Base-by-base conservation (phyloP, 2,888 invertebrate species). In the Mermis nigrescens region DNA sequence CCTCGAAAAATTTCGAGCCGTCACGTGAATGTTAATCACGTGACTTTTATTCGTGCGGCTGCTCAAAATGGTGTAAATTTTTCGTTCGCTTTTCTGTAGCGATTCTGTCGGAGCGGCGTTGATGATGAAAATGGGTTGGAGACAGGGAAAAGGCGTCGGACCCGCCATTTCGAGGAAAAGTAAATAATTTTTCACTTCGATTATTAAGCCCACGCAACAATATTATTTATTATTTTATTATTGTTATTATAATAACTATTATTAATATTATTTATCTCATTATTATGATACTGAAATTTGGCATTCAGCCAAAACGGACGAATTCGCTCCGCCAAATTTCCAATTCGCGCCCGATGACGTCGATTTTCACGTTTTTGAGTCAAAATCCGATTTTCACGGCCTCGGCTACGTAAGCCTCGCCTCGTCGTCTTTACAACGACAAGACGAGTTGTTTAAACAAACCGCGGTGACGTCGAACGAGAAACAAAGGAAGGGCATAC, bases 111-210 rank as follows among this genome's bases (percentile, higher is more conserved):
- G 94, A 0, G 82, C 89, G 51, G 79, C 80, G 62, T 80, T 98
- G 68, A 76, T 98, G 45, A 82, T 83, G 58, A 82, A 82, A 64
- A 87, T 95, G 84, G 94, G 94, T 0, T 91, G 94, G 86, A 82
- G 83, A 66, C 83, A 83, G 1, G 89, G 90, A 0, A 86, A 89
- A 73, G 90, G 90, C 1, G 77, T 85, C 1, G 86, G 87, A 0
- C 80, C 82, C 1, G 76, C 80, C 54, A 66, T 80, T 38, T 56
- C 62, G 45, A 57, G 63, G 48, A 66, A 38, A n/a, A 38, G 38
- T 12, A 19, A 19, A 19, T 38, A 38, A 38, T 12, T 7, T 38
- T 38, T 38, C 38, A 7, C 38, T 7, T 38, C 38, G 19, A 38
- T 12, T 19, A 19, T 38, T n/a, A n/a, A n/a, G n/a, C n/a, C n/a